Evolutionary conservation across 2,113 vertebrate genomes (phyloP).

Genomic region (Cairina moschata): DNA sequence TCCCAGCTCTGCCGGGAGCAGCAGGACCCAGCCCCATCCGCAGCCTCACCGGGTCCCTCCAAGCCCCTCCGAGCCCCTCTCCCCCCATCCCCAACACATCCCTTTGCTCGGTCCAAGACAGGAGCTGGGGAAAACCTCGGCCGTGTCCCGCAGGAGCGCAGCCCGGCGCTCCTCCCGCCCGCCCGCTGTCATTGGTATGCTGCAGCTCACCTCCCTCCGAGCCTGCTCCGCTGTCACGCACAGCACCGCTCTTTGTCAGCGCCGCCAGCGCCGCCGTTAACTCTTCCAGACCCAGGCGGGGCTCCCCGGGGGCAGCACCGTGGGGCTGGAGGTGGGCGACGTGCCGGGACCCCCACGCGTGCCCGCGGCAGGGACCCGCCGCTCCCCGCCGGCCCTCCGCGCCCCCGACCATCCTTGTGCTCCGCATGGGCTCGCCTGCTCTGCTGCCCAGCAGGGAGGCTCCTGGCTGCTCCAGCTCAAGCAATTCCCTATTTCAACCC

Average conservation of each 20-base stretch:
- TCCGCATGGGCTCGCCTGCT: neutral
- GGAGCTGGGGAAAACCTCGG: neutral
- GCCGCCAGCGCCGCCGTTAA: constrained; percentile 26
- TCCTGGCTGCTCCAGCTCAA: neutral
- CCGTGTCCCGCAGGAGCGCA: neutral
- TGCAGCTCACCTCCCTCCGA: constrained; percentile 45
- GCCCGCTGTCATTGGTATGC: constrained; percentile 36
- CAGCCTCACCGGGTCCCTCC: neutral
- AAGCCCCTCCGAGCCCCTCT: neutral
- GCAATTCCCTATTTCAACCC: neutral
- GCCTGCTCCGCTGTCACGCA: constrained; percentile 45
- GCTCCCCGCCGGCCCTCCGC: neutral
- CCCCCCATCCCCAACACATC: neutral
- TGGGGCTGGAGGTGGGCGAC: accelerated
- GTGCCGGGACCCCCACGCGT: accelerated
- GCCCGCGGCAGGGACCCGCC: neutral
- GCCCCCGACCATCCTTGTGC: neutral
- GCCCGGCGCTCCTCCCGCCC: neutral
- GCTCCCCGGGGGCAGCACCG: neutral
- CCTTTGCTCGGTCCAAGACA: neutral
- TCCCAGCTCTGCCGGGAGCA: neutral
- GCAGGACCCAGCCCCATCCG: neutral
- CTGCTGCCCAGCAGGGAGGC: neutral
- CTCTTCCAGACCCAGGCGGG: neutral
- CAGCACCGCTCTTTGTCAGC: constrained; percentile 62